Evolutionary conservation across 1,140 invertebrate genomes (phyloP).

Genomic region (Teleogryllus occipitalis): DNA sequence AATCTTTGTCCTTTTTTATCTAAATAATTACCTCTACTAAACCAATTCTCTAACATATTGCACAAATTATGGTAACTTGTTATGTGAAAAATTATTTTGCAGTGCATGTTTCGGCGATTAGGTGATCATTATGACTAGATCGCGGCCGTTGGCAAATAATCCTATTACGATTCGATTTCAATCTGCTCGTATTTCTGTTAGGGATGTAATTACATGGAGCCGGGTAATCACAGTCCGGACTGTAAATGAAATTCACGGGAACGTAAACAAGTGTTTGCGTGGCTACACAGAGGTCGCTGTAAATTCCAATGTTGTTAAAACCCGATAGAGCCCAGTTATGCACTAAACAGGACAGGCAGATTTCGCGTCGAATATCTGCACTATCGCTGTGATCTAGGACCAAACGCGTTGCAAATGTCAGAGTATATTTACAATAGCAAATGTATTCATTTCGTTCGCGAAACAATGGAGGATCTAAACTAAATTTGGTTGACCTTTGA

Average conservation of each 20-base stretch:
- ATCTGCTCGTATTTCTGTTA: conserved; percentile 4
- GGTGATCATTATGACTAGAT: background rate
- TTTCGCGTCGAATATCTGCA: background rate
- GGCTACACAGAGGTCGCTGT: background rate
- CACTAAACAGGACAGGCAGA: background rate
- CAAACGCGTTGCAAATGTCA: background rate
- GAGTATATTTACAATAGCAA: too few species aligned
- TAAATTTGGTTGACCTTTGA: too few species aligned
- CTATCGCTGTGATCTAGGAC: background rate
- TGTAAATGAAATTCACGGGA: background rate
- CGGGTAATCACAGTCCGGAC: background rate
- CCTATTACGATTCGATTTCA: conserved; percentile 4
- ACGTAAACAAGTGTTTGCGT: background rate
- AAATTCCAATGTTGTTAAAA: background rate
- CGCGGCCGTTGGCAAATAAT: background rate
- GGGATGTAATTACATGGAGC: background rate
- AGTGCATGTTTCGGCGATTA: background rate
- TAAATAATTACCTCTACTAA: background rate
- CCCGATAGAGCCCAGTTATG: background rate
- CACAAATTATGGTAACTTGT: background rate
- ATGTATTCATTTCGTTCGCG: too few species aligned
- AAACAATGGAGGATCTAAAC: too few species aligned
- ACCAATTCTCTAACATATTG: background rate
- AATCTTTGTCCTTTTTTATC: background rate
- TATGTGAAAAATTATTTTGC: conserved; percentile 2